Percentiles rank a stretch among this genome's conserved stretches.
phyloP scores from a whole-genome alignment of 2,888 invertebrate species.

The Deilephila porcellus region DNA sequence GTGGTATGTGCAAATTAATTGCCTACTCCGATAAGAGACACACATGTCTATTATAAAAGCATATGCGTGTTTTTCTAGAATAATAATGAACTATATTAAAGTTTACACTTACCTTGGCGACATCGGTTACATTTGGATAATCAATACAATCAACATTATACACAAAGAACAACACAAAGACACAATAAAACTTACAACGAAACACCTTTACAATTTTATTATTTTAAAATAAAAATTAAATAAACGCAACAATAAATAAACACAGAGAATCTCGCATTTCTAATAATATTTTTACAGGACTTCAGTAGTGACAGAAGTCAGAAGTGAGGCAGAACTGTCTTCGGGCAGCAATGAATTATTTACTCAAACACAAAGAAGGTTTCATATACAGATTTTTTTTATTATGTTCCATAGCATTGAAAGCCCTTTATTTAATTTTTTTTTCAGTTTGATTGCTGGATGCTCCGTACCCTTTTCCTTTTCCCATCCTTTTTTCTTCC shows the following conservation, averaged over 20 bases:
- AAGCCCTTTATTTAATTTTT: no score
- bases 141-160: slow-evolving; percentile 29
- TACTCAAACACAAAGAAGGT: not conserved
- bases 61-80: not conserved
- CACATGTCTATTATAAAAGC: not conserved
- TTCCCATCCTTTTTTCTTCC: no score
- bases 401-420: no score
- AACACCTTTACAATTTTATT: slow-evolving; percentile 38
- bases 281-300: not conserved
- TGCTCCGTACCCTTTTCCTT: no score
- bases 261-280: not conserved
- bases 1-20: no score
- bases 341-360: no score
- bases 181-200: slow-evolving; percentile 35
- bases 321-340: not conserved
- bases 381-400: not conserved
- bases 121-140: not conserved
- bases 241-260: not conserved
- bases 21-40: not conserved
- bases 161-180: slow-evolving; percentile 37
- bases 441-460: no score
- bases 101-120: not conserved
- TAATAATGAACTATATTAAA: not conserved
- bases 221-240: not conserved
- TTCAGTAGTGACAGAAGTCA: not conserved